Conservation (phyloP, 2,113 vertebrate genomes). For the Pteropus alecto region DNA sequence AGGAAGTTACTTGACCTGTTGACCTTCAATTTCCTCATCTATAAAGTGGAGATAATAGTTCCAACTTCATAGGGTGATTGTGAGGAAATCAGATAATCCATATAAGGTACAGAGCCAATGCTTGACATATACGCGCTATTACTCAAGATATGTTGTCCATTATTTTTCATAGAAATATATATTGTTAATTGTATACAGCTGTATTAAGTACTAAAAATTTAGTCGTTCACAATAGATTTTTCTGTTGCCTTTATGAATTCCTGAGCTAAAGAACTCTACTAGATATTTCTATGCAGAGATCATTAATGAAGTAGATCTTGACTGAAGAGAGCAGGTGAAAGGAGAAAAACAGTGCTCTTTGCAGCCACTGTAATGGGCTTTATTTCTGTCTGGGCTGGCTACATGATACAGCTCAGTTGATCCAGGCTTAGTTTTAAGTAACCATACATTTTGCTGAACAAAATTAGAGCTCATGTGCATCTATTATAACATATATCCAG, state of each 20-base stretch:
- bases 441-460: slow-evolving; percentile 47
- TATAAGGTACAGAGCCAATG: neutral
- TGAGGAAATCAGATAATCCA: slow-evolving; percentile 1
- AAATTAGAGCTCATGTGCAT: slow-evolving; percentile 41
- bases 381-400: neutral
- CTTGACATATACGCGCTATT: neutral
- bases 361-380: neutral
- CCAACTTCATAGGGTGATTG: neutral
- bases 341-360: neutral
- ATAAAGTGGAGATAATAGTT: neutral
- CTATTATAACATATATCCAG: neutral
- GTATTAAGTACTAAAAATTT: neutral
- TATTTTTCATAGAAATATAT: neutral
- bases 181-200: neutral
- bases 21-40: neutral
- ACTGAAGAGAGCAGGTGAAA: neutral
- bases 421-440: slow-evolving; percentile 35
- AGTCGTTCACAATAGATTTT: neutral
- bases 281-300: neutral
- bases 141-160: neutral
- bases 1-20: neutral
- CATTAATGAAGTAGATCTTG: neutral
- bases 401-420: neutral
- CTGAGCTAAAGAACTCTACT: neutral
- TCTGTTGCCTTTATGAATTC: neutral